Percentiles rank a stretch among this genome's conserved stretches.
Evolutionary conservation across 2,888 invertebrate species (phyloP).

Genomic region (Fragum sueziense): DNA sequence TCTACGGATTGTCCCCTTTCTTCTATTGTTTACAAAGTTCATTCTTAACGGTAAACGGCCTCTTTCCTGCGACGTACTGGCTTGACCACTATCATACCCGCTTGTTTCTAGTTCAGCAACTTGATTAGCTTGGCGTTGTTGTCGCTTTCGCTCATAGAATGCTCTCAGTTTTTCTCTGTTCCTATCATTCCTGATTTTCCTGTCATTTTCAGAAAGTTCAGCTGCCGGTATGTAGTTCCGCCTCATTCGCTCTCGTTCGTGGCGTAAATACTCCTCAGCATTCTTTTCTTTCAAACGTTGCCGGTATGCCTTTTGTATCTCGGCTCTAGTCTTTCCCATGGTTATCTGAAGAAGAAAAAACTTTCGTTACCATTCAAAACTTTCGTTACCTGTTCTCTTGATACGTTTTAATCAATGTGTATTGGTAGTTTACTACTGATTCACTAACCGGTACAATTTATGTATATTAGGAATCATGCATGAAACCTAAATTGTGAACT

Average conservation of each 20-base stretch:
- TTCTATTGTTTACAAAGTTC: neutral
- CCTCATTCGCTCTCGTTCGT: constrained; percentile 26
- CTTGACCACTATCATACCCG: neutral
- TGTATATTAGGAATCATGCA: no score
- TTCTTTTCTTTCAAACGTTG: constrained; percentile 40
- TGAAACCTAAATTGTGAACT: no score
- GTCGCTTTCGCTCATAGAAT: constrained; percentile 8
- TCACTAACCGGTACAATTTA: no score
- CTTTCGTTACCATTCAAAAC: no score
- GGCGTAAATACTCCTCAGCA: constrained; percentile 43
- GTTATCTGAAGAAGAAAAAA: neutral
- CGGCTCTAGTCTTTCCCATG: constrained; percentile 50
- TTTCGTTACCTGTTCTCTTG: no score
- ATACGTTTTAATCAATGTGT: no score
- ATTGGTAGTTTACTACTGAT: no score
- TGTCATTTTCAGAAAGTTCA: neutral
- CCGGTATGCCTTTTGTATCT: constrained; percentile 50
- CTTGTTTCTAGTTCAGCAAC: neutral
- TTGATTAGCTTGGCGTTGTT: neutral
- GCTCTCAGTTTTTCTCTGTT: constrained; percentile 2
- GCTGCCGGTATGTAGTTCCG: constrained; percentile 17
- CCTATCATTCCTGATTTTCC: neutral
- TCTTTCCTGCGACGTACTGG: neutral
- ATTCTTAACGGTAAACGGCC: neutral
- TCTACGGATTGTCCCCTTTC: neutral